Evolutionary conservation across 92 coral and sea anemone genomes (phyloP).

Genomic region (Chrysogorgia sp.): DNA sequence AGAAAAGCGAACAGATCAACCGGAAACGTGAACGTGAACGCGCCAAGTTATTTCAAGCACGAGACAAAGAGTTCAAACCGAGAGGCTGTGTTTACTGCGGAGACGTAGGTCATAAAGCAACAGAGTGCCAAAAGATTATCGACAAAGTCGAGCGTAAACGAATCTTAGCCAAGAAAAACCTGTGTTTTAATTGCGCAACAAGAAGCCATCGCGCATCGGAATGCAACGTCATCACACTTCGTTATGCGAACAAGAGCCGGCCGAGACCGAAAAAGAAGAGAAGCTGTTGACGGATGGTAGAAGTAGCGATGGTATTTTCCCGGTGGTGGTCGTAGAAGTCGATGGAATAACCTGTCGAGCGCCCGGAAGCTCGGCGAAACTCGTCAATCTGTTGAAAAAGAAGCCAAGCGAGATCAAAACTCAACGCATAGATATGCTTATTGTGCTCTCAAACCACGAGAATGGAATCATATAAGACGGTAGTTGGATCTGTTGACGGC

Average conservation of each 20-base stretch:
- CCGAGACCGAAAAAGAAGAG: neutral
- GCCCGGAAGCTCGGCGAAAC: slow-evolving; percentile 16
- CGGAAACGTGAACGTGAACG: neutral
- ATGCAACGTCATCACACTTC: slow-evolving; percentile 36
- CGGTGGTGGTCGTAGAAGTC: neutral
- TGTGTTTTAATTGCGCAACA: slow-evolving; percentile 28
- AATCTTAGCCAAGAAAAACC: slow-evolving; percentile 4
- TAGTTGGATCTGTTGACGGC: slow-evolving; percentile 14
- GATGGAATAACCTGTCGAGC: neutral
- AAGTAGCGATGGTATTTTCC: slow-evolving; percentile 1
- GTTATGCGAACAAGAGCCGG: slow-evolving; percentile 1
- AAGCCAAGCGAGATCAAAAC: slow-evolving; percentile 13
- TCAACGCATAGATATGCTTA: slow-evolving; percentile 18
- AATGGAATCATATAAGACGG: slow-evolving; percentile 28
- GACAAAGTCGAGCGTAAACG: neutral
- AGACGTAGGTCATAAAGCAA: neutral
- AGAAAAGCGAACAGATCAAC: no score
- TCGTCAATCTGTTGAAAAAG: slow-evolving; percentile 11
- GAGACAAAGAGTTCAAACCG: neutral
- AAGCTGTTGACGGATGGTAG: neutral
- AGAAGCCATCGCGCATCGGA: slow-evolving; percentile 10
- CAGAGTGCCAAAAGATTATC: neutral
- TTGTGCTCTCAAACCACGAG: slow-evolving; percentile 7
- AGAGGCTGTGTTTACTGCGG: slow-evolving; percentile 1
- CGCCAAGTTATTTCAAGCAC: neutral